A percentile compares a stretch with the other conserved stretches of the same genome.
Conservation (phyloP, 2,113 vertebrate genomes). For the Anguilla japonica region DNA sequence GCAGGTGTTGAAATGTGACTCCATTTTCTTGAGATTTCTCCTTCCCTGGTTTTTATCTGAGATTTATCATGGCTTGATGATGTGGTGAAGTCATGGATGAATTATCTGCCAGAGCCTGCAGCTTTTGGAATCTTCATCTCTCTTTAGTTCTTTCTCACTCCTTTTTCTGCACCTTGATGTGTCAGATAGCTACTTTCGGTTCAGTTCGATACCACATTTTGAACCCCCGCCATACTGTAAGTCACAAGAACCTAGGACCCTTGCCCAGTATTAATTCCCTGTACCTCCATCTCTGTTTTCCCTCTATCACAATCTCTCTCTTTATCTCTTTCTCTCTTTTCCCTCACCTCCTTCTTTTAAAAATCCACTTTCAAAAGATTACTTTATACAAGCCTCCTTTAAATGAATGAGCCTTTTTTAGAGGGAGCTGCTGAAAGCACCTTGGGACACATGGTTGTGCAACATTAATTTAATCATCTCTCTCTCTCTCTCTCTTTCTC, state of each 20-base stretch:
- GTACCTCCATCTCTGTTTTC: neutral
- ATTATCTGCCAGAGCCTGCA: constrained; percentile 15
- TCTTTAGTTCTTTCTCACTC: neutral
- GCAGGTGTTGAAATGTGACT: neutral
- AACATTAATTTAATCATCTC: constrained; percentile 19
- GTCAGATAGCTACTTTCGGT: constrained; percentile 3
- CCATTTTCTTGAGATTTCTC: neutral
- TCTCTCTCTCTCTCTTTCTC: constrained; percentile 11
- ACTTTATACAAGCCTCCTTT: constrained; percentile 4
- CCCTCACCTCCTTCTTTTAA: constrained; percentile 29
- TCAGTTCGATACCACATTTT: neutral
- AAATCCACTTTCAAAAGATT: constrained; percentile 16
- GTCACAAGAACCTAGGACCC: neutral
- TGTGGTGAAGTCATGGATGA: constrained; percentile 17
- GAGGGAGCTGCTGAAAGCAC: constrained; percentile 43
- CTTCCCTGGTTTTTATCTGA: neutral
- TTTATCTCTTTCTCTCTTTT: neutral
- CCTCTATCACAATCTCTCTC: neutral
- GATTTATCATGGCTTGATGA: neutral
- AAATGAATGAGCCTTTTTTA: constrained; percentile 11
- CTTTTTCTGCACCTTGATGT: constrained; percentile 16
- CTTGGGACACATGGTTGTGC: constrained; percentile 53
- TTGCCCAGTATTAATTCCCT: neutral
- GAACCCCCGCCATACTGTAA: constrained; percentile 38
- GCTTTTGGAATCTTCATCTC: constrained; percentile 29